phyloP scores from a whole-genome alignment of 2,888 invertebrate genomes.

The Abrostola triplasia region DNA sequence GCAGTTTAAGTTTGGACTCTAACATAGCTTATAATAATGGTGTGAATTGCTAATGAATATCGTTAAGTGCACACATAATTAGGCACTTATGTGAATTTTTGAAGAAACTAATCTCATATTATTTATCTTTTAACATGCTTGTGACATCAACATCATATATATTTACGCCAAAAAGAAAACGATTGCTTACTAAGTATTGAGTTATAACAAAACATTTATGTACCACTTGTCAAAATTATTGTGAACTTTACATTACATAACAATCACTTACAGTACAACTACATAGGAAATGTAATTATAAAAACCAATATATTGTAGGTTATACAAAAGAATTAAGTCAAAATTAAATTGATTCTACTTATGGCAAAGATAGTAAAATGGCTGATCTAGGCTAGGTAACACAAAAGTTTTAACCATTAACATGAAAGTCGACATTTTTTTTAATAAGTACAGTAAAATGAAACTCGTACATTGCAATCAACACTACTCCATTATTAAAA shows the following conservation, averaged over 20 bases:
- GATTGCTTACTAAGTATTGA: constrained; percentile 6
- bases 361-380: no score
- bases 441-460: no score
- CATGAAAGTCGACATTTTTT: no score
- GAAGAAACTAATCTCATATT: constrained; percentile 24
- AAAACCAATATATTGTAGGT: no score
- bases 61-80: constrained; percentile 19
- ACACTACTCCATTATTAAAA: no score
- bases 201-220: constrained; percentile 24
- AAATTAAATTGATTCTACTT: no score
- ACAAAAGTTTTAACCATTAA: no score
- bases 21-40: constrained; percentile 9
- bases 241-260: constrained; percentile 12
- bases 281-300: background rate
- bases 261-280: background rate
- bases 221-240: constrained; percentile 48
- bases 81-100: constrained; percentile 46
- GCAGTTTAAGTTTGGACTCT: background rate
- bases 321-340: no score
- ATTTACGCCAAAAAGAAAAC: constrained; percentile 8
- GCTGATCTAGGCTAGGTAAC: no score
- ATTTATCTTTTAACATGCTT: constrained; percentile 6
- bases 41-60: constrained; percentile 4
- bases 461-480: no score
- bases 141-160: constrained; percentile 5